Conservation (phyloP, 2,888 invertebrate species). For the Epirrhoe alternata region DNA sequence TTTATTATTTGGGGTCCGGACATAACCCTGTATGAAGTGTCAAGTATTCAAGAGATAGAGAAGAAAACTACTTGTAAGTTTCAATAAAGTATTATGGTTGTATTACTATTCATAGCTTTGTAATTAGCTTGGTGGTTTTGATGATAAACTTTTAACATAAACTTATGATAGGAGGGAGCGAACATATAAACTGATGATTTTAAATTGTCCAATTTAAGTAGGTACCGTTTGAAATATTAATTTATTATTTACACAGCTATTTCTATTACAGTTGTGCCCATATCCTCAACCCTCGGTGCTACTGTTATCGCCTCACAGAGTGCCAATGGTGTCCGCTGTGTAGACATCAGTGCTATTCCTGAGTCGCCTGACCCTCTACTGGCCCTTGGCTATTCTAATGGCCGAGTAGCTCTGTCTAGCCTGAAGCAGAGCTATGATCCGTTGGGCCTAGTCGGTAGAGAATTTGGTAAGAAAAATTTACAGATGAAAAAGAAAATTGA, state of each 20-base stretch:
- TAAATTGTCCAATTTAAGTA: no score
- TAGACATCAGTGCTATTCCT: conserved; percentile 92
- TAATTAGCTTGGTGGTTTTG: no score
- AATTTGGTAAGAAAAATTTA: conserved; percentile 86
- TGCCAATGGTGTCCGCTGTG: conserved; percentile 93
- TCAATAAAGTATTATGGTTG: not conserved
- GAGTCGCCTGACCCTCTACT: conserved; percentile 91
- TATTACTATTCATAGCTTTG: not conserved
- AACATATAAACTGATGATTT: no score
- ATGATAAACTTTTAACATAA: not conserved
- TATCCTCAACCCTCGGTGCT: conserved; percentile 89
- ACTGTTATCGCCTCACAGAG: conserved; percentile 90
- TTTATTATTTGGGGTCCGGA: conserved; percentile 97
- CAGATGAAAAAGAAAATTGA: no score
- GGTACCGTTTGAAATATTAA: not conserved
- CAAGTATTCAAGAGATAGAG: conserved; percentile 85
- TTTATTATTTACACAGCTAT: not conserved
- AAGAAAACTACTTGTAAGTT: conserved; percentile 76
- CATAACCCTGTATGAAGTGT: conserved; percentile 93
- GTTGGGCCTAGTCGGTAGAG: conserved; percentile 89
- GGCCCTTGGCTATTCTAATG: conserved; percentile 95
- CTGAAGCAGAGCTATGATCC: conserved; percentile 90
- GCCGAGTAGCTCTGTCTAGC: conserved; percentile 92
- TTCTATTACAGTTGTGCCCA: conserved; percentile 84
- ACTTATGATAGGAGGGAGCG: no score